phyloP scores from a whole-genome alignment of 2,888 invertebrate species.

The Pandemis cinnamomeana region DNA sequence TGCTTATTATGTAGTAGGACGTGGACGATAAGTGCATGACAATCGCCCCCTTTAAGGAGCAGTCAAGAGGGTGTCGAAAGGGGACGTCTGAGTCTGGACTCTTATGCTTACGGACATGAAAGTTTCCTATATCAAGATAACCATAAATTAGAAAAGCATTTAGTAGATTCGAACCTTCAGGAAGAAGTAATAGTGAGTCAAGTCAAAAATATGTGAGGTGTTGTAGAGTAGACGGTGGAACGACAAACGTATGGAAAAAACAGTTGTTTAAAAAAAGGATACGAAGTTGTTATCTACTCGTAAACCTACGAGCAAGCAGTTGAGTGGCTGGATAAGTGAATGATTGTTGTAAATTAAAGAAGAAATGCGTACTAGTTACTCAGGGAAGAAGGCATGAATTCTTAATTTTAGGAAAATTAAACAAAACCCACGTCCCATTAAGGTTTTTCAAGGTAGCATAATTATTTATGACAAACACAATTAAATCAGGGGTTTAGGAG shows the following conservation, averaged over 20 bases:
- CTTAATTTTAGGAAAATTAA: background rate
- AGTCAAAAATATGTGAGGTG: too few species aligned
- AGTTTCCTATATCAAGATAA: background rate
- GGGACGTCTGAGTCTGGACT: background rate
- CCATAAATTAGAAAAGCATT: background rate
- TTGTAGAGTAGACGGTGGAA: too few species aligned
- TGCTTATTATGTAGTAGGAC: too few species aligned
- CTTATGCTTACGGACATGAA: background rate
- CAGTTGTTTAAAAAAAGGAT: too few species aligned
- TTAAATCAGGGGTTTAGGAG: conserved; percentile 27
- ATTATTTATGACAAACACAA: conserved; percentile 35
- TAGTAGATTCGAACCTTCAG: background rate
- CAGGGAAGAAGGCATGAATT: too few species aligned
- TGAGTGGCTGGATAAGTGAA: too few species aligned
- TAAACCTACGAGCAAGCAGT: too few species aligned
- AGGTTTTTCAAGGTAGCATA: background rate
- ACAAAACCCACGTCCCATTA: background rate
- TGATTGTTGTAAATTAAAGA: too few species aligned
- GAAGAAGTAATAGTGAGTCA: too few species aligned
- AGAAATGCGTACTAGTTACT: too few species aligned
- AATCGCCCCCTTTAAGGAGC: background rate
- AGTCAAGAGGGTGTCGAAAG: background rate
- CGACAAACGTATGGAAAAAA: too few species aligned
- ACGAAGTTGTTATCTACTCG: too few species aligned
- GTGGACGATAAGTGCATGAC: background rate